A percentile compares a stretch with the other conserved stretches of the same genome.
These are phyloP conservation scores for Trichosurus vulpecula DNA, from an alignment of 2,797 vertebrate species.

Conservation along the genomic window DNA sequence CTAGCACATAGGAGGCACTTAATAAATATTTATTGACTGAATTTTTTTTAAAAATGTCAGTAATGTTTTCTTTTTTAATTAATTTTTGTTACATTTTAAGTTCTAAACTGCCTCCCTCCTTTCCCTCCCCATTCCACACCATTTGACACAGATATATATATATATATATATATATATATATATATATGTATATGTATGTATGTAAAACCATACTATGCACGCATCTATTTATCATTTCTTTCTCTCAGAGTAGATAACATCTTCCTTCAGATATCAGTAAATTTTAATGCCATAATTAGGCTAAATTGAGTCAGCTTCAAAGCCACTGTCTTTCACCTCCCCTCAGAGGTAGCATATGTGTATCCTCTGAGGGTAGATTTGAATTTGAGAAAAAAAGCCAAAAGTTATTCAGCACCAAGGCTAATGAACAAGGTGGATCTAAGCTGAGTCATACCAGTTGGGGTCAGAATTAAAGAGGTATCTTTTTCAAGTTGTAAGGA, in stretches of 20 bases:
- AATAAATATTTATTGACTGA: not conserved
- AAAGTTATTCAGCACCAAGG: slow-evolving; percentile 22
- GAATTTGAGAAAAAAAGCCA: slow-evolving; percentile 11
- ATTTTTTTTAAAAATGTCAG: not conserved
- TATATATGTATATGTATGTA: no score
- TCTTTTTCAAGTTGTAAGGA: not conserved
- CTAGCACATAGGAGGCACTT: not conserved
- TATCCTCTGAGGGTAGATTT: not conserved
- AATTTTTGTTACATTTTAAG: not conserved
- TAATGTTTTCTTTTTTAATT: not conserved
- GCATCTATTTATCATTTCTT: not conserved
- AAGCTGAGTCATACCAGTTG: not conserved
- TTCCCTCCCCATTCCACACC: not conserved
- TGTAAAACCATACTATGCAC: not conserved
- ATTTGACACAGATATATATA: not conserved
- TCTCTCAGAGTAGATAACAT: not conserved
- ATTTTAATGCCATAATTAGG: not conserved
- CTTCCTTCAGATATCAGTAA: not conserved
- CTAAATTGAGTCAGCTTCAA: not conserved
- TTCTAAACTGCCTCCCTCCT: not conserved
- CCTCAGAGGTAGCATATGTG: not conserved
- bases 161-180: no score
- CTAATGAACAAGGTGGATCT: not conserved
- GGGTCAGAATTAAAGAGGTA: not conserved
- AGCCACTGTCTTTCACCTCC: not conserved